These are phyloP conservation scores for Seira ritae DNA, from an alignment of 2,888 invertebrate genomes.

Conservation along the genomic window DNA sequence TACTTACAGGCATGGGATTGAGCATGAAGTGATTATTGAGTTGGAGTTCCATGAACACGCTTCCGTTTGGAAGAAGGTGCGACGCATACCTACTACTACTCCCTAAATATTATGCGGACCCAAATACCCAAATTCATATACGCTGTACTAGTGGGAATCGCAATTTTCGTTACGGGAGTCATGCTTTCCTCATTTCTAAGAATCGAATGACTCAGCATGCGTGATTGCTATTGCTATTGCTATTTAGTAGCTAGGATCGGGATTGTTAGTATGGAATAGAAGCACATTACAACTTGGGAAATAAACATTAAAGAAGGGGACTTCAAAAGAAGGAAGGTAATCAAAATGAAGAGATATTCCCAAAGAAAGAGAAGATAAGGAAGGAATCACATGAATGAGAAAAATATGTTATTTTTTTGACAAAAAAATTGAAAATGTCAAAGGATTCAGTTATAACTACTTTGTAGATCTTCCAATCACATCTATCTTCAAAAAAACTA, in stretches of 20 bases:
- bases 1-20: not conserved
- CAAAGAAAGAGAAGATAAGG: not conserved
- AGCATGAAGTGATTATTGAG: too few species aligned
- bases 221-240: too few species aligned
- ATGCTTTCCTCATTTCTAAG: not conserved
- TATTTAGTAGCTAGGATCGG: slow-evolving; percentile 19
- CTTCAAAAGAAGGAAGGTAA: not conserved
- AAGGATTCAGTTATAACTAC: too few species aligned
- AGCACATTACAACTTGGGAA: not conserved
- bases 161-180: not conserved
- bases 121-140: too few species aligned
- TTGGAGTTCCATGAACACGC: too few species aligned
- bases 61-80: not conserved
- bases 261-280: slow-evolving; percentile 1
- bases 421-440: too few species aligned
- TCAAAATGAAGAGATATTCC: not conserved
- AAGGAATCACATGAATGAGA: too few species aligned
- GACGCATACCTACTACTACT: not conserved
- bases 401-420: too few species aligned
- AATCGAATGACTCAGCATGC: not conserved
- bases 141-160: too few species aligned
- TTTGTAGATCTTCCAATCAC: too few species aligned
- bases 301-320: too few species aligned
- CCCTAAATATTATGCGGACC: not conserved
- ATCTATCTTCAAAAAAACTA: too few species aligned